phyloP scores from a whole-genome alignment of 1,140 invertebrate genomes.

The Drosophila melanica region DNA sequence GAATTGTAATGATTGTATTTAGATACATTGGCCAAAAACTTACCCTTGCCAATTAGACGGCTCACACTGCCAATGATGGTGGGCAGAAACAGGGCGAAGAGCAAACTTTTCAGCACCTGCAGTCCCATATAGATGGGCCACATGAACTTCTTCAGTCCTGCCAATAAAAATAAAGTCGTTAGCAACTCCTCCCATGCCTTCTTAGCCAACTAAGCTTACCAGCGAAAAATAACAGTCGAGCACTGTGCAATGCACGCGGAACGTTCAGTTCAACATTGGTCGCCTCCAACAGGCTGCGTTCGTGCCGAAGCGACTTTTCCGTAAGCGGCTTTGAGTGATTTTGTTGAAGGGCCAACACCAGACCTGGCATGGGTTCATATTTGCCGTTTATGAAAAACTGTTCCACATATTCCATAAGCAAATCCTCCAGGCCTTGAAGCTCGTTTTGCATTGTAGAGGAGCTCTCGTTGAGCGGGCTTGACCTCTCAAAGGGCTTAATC shows the following conservation, averaged over 20 bases:
- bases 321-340: conserved; percentile 46
- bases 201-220: conserved; percentile 72
- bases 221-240: conserved; percentile 85
- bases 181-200: background rate
- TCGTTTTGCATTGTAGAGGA: conserved; percentile 47
- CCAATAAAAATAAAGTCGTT: conserved; percentile 14
- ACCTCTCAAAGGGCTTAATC: conserved; percentile 7
- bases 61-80: conserved; percentile 92
- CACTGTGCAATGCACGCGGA: conserved; percentile 84
- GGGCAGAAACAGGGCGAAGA: conserved; percentile 92
- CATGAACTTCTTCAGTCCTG: conserved; percentile 91
- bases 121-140: conserved; percentile 90
- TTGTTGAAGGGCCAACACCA: conserved; percentile 69
- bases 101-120: conserved; percentile 91
- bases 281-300: conserved; percentile 47
- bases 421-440: conserved; percentile 62
- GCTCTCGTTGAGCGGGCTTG: conserved; percentile 11
- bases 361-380: conserved; percentile 70
- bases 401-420: conserved; percentile 72
- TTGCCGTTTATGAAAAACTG: conserved; percentile 75
- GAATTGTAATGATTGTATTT: too few species aligned
- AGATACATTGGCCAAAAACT: conserved; percentile 32
- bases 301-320: background rate
- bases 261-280: conserved; percentile 69
- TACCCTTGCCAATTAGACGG: conserved; percentile 92